Percentiles rank a stretch among this genome's conserved stretches.
phyloP scores from a whole-genome alignment of 2,888 invertebrate species.

The Lasioglossum figueresi region DNA sequence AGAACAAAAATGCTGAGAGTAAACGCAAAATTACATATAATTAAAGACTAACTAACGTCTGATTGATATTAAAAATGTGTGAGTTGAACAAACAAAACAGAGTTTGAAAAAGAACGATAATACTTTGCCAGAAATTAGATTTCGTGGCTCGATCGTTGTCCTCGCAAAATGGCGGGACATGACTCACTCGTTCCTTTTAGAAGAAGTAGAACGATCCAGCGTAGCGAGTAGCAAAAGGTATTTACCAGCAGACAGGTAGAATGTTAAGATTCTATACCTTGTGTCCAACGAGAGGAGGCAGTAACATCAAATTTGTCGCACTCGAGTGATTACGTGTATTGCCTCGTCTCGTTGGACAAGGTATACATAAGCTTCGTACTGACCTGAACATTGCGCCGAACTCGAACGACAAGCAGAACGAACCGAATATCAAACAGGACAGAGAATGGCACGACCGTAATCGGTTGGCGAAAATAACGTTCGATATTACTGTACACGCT shows the following conservation, averaged over 20 bases:
- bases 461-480: no score
- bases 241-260: conserved; percentile 39
- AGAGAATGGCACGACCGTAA: no score
- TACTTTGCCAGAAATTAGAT: conserved; percentile 13
- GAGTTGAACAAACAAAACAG: not conserved
- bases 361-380: no score
- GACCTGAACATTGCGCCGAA: no score
- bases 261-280: conserved; percentile 26
- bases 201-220: conserved; percentile 35
- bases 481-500: no score
- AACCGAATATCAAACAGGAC: no score
- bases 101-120: not conserved
- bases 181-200: conserved; percentile 34
- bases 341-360: no score
- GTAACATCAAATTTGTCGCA: no score
- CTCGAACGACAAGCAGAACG: no score
- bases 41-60: not conserved
- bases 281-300: no score
- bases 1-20: conserved; percentile 37
- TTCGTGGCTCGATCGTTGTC: conserved; percentile 7
- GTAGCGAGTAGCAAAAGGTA: conserved; percentile 35
- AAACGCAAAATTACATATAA: not conserved
- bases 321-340: no score
- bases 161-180: conserved; percentile 1
- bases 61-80: not conserved